Conservation (phyloP, 37 sponge, comb jelly and placozoan genomes). For the Hexactinellida sp. region DNA sequence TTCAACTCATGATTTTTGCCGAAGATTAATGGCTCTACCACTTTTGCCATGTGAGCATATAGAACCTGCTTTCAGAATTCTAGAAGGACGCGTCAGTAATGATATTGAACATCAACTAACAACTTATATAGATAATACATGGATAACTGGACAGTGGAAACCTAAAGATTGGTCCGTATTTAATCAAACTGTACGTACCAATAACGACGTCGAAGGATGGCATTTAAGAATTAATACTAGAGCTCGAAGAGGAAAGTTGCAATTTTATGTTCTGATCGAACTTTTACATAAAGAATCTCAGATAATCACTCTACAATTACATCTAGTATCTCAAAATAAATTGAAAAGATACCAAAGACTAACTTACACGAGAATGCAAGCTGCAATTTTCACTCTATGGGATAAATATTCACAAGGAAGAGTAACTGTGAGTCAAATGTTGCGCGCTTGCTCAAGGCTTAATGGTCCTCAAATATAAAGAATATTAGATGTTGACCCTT, state of each 20-base stretch:
- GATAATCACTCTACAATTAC: conserved; percentile 14
- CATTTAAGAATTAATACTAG: conserved; percentile 18
- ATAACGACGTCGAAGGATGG: conserved; percentile 14
- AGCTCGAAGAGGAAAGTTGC: neutral
- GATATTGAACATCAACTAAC: conserved; percentile 7
- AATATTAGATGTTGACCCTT: neutral
- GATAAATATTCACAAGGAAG: conserved; percentile 18
- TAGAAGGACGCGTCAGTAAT: conserved; percentile 18
- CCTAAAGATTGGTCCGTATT: conserved; percentile 15
- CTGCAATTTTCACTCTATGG: conserved; percentile 13
- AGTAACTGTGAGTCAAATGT: neutral
- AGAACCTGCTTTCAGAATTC: conserved; percentile 16
- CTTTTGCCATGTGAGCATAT: conserved; percentile 12
- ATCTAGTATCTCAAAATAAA: conserved; percentile 8
- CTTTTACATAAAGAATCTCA: conserved; percentile 17
- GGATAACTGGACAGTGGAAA: conserved; percentile 12
- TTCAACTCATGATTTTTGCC: conserved; percentile 14
- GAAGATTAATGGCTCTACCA: conserved; percentile 16
- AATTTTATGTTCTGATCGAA: conserved; percentile 17
- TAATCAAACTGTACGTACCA: conserved; percentile 15
- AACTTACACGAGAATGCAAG: conserved; percentile 15
- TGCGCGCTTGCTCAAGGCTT: neutral
- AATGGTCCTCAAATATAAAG: neutral
- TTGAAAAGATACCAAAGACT: conserved; percentile 17
- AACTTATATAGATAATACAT: conserved; percentile 14